Evolutionary conservation across 2,888 invertebrate genomes (phyloP).

Genomic region (Drosophila stalkeri): DNA sequence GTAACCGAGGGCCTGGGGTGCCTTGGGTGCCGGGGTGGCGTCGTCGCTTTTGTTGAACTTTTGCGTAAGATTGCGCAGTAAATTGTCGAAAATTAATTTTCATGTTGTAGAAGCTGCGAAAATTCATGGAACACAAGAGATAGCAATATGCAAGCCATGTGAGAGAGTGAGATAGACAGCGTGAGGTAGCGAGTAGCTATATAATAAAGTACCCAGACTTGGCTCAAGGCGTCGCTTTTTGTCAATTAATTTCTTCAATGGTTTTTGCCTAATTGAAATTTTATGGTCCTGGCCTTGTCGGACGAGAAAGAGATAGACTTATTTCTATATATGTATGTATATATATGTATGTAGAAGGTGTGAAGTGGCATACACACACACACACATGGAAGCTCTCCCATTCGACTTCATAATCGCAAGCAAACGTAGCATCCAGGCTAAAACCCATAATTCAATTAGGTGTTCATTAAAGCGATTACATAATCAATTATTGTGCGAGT

Average conservation of each 20-base stretch:
- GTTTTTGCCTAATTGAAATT: constrained; percentile 82
- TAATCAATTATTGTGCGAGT: constrained; percentile 65
- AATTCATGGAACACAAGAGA: constrained; percentile 59
- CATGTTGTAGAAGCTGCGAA: constrained; percentile 80
- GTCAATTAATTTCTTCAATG: constrained; percentile 83
- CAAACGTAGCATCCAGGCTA: constrained; percentile 34
- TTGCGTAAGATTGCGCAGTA: constrained; percentile 83
- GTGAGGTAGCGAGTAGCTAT: neutral
- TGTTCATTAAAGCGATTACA: constrained; percentile 77
- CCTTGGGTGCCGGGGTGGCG: constrained; percentile 18
- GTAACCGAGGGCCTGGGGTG: neutral
- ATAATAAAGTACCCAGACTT: constrained; percentile 30
- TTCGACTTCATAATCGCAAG: constrained; percentile 25
- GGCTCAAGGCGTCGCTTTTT: constrained; percentile 67
- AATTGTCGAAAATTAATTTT: constrained; percentile 83
- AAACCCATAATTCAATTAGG: constrained; percentile 69
- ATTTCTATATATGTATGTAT: neutral
- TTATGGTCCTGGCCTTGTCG: constrained; percentile 53
- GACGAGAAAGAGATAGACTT: neutral
- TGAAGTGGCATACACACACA: neutral
- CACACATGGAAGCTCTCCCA: neutral
- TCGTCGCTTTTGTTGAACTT: constrained; percentile 78
- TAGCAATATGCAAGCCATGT: constrained; percentile 23
- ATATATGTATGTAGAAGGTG: neutral
- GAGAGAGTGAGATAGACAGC: constrained; percentile 4